Conservation (phyloP, 2,888 invertebrate genomes). For the Leucophenga montana region DNA sequence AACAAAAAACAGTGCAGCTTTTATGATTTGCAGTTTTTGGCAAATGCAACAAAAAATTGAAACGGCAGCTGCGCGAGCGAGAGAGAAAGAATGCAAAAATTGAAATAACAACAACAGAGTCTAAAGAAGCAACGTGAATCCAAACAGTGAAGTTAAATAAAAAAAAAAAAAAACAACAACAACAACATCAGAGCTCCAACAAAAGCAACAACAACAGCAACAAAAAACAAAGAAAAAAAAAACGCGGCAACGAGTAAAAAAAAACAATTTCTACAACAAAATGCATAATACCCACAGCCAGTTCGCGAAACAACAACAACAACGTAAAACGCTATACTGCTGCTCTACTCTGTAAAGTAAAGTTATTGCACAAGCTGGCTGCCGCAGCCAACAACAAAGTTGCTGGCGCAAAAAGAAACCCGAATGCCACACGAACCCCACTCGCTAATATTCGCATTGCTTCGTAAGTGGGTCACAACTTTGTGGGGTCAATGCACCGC, state of each 20-base stretch:
- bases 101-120: constrained; percentile 8
- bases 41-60: constrained; percentile 38
- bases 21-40: constrained; percentile 52
- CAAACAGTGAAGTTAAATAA: background rate
- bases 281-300: constrained; percentile 25
- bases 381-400: constrained; percentile 32
- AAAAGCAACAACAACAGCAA: constrained; percentile 7
- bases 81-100: constrained; percentile 11
- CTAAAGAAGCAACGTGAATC: background rate
- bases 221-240: constrained; percentile 29
- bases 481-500: constrained; percentile 74
- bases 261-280: constrained; percentile 45
- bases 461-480: constrained; percentile 74
- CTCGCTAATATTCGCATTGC: constrained; percentile 65
- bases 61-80: background rate
- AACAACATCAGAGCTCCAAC: background rate
- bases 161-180: too few relatives aligned
- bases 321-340: constrained; percentile 19
- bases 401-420: constrained; percentile 47
- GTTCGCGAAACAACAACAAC: constrained; percentile 21
- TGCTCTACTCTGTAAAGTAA: constrained; percentile 18
- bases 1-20: constrained; percentile 16
- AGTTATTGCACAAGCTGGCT: constrained; percentile 41
- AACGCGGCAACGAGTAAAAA: too few relatives aligned
- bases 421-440: constrained; percentile 49